phyloP scores from a whole-genome alignment of 2,113 vertebrate species.

The Sander vitreus region DNA sequence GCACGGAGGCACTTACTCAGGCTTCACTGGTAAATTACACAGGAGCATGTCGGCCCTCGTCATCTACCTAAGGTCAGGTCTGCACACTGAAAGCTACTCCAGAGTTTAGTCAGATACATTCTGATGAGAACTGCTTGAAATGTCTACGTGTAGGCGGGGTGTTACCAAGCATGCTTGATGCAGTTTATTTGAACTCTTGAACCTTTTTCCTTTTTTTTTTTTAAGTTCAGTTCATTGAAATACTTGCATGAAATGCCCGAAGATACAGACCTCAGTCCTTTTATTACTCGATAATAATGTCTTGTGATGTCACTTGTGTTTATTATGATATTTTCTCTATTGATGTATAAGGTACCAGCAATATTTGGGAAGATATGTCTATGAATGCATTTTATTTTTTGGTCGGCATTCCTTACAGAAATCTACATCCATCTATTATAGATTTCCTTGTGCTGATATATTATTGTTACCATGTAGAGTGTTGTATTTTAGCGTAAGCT shows the following conservation, averaged over 20 bases:
- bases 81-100: background rate
- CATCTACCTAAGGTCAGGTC: background rate
- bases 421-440: no score
- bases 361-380: no score
- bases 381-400: no score
- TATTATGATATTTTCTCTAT: no score
- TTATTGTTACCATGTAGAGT: no score
- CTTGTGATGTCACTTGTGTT: no score
- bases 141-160: background rate
- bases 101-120: background rate
- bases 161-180: background rate
- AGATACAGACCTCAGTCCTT: background rate
- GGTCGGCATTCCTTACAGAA: no score
- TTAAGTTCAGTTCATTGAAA: background rate
- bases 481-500: no score
- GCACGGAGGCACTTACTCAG: constrained; percentile 3
- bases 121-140: background rate
- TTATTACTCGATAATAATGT: no score
- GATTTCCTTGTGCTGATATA: no score
- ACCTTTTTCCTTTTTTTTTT: background rate
- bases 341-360: no score
- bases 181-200: background rate
- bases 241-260: background rate
- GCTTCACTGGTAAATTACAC: constrained; percentile 14
- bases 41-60: background rate